Conservation (phyloP, 2,113 vertebrate genomes). For the Lepisosteus oculatus region DNA sequence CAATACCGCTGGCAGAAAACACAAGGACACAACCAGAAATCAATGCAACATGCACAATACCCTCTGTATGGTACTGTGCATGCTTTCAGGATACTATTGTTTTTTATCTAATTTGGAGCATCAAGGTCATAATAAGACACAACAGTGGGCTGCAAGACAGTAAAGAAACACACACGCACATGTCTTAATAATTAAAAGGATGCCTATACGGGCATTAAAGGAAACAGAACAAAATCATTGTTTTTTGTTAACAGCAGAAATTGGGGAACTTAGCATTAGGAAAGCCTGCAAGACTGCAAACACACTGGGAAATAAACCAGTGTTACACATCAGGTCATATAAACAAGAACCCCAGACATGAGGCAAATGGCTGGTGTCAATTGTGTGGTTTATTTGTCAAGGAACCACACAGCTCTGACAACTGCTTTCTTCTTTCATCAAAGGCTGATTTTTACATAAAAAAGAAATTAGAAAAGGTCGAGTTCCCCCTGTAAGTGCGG, state of each 20-base stretch:
- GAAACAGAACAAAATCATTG: too few species aligned
- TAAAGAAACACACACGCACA: too few species aligned
- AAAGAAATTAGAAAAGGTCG: slow-evolving; percentile 9
- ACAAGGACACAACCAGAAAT: not conserved
- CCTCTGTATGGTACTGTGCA: too few species aligned
- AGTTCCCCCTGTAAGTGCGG: slow-evolving; percentile 14
- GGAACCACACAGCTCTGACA: slow-evolving; percentile 20
- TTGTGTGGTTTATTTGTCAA: slow-evolving; percentile 30
- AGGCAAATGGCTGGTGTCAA: slow-evolving; percentile 27
- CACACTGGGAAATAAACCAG: slow-evolving; percentile 10
- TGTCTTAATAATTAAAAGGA: too few species aligned
- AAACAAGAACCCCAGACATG: slow-evolving; percentile 8
- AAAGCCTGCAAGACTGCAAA: not conserved
- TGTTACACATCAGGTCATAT: slow-evolving; percentile 13
- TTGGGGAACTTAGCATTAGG: not conserved
- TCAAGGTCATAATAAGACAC: too few species aligned
- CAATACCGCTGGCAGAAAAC: not conserved
- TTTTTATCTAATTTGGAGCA: too few species aligned
- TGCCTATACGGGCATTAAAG: too few species aligned
- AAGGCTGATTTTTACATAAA: slow-evolving; percentile 9
- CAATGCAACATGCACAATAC: too few species aligned
- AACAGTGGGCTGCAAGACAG: not conserved
- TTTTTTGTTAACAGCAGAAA: too few species aligned
- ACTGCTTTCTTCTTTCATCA: slow-evolving; percentile 38
- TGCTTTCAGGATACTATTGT: too few species aligned